Base-by-base conservation (phyloP, 2,888 invertebrate genomes). In the Pediacus dermestoides region DNA sequence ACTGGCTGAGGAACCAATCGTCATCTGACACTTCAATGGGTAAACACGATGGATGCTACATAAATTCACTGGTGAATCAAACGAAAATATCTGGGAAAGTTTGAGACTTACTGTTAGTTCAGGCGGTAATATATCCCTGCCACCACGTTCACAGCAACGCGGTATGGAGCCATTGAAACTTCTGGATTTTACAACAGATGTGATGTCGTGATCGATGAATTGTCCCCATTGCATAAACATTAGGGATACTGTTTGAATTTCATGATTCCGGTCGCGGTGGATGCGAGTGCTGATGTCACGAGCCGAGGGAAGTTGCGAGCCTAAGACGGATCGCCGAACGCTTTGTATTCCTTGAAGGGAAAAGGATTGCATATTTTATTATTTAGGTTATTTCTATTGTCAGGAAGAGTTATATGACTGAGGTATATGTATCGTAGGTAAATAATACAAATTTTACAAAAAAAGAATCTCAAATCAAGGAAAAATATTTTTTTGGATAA, bases 181-280 rank as follows among this genome's bases (percentile, higher is more conserved):
- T 52, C 80, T 73, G 1, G 85, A 81, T 55, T 86, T 86, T 0
- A 83, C 85, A 2, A 85, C 82, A 0, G 85, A 82, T 23, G 86
- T 88, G 47, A 93, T 70, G 62, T 93, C 92, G 58, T 93, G 92
- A 61, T 92, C 92, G 39, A 93, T 60, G 53, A 93, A 83, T 68
- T 93, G 92, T 0, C 92, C 92, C 88, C 91, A 91, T 63, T 92
- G 91, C 79, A 89, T 90, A 41, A 88, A 75, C 77, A 88, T 80
- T 50, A 86, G 80, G 0, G 88, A 88, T 4, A 88, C 74, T 0
- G 78, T 75, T 1, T 76, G 74, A 3, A 80, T 75, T 48, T 83
- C 84, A 1, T 74, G 74, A 53, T 82, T 79, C 46, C 74, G 74
- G n/a, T 75, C 73, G 27, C 75, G 71, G 61, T 86, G 85, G 31